Base-by-base conservation (phyloP, 2,113 vertebrate genomes). In the Danionella cerebrum region DNA sequence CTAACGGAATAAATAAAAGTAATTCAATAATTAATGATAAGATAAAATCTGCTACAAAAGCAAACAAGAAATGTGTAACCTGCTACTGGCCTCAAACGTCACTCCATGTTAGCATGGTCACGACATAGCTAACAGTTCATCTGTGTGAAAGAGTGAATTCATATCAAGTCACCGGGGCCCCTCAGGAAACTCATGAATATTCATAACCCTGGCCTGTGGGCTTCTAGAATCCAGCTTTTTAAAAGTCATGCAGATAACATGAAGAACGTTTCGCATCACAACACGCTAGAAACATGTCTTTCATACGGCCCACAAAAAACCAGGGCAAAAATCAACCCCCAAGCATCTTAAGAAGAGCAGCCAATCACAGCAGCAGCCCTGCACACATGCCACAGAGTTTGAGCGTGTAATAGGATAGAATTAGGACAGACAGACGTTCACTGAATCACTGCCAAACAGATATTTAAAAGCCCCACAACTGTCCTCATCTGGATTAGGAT, bases 171-270 rank as follows among this genome's bases (percentile, higher is more conserved):
- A 47, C 57, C 27, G 12, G 13, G 45, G 45, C 10, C 55, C 57
- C 31, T 41, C 8, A 19, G 38, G 59, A 29, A 53, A 52, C 35
- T 36, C 57, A 75, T 70, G 42, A 70, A 72, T 72, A 70, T 64
- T 55, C 25, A 65, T 65, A 29, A 24, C 14, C 31, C 33, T 12
- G 35, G 41, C 41, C 41, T n/a, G 19, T 21, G 31, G 18, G 66
- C 18, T 27, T 64, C 36, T 52, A n/a, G 47, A 13, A 18, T 71
- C 14, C 21, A 65, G 35, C 64, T 73, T 38, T 16, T 45, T 27
- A 21, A 18, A 18, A 59, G 67, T 21, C 14, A 5, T 35, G 27
- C 16, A n/a, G 12, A 71, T 27, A 48, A 47, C 47, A 54, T 47
- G 41, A 67, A 60, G n/a, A n/a, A n/a, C n/a, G n/a, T n/a, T n/a